phyloP scores from a whole-genome alignment of 1,140 invertebrate species.

The Euura lappo region DNA sequence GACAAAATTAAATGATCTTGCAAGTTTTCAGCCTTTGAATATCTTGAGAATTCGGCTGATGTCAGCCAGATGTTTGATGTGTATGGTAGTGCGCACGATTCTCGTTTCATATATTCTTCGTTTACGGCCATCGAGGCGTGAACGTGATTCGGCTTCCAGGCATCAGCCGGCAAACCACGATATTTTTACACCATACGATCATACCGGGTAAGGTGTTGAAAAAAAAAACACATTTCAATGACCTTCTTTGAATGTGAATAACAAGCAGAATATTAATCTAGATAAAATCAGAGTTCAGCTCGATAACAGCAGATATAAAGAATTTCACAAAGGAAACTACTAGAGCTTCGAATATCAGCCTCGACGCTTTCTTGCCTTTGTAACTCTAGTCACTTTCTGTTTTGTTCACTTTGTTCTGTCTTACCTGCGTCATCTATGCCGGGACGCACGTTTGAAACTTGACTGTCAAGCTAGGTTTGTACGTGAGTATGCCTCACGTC shows the following conservation, averaged over 20 bases:
- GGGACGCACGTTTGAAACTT: conserved; percentile 2
- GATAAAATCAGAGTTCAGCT: too few relatives aligned
- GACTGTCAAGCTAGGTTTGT: not conserved
- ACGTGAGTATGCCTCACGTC: not conserved
- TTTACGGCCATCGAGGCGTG: not conserved
- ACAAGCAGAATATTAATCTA: too few relatives aligned
- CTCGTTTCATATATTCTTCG: not conserved
- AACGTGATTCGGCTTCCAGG: not conserved
- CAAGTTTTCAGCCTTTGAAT: not conserved
- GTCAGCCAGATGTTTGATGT: not conserved
- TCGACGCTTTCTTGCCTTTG: too few relatives aligned
- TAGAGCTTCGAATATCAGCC: not conserved
- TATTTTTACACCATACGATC: not conserved
- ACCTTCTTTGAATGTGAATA: too few relatives aligned
- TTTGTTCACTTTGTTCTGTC: not conserved
- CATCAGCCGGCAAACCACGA: not conserved
- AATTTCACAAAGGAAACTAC: not conserved
- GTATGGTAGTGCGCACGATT: not conserved
- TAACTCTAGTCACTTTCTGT: not conserved
- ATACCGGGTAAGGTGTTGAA: not conserved
- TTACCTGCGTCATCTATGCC: not conserved
- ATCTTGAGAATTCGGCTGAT: not conserved
- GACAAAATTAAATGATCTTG: not conserved
- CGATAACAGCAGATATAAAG: too few relatives aligned
- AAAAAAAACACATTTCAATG: too few relatives aligned